These are phyloP conservation scores for Cistogaster globosa DNA, from an alignment of 2,888 invertebrate species.

Conservation along the genomic window DNA sequence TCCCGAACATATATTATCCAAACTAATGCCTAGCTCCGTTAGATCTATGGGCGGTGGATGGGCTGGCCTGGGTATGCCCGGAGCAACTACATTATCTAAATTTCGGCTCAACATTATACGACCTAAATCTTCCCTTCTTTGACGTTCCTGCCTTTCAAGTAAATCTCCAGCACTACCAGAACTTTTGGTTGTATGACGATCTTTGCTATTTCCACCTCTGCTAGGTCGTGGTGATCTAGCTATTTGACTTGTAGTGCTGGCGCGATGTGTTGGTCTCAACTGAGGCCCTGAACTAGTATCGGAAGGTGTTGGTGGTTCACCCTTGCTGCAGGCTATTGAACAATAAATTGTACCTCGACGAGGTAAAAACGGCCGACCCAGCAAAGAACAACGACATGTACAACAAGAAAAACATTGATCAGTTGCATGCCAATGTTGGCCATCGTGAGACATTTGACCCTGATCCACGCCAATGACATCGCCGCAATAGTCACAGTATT, in stretches of 20 bases:
- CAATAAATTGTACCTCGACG: conserved; percentile 96
- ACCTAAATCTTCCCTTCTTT: conserved; percentile 79
- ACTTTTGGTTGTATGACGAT: conserved; percentile 71
- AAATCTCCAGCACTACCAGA: conserved; percentile 79
- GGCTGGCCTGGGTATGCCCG: conserved; percentile 84
- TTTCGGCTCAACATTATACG: conserved; percentile 77
- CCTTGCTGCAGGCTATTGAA: conserved; percentile 96
- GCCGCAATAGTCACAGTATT: conserved; percentile 98
- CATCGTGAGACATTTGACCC: conserved; percentile 98
- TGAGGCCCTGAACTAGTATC: conserved; percentile 90
- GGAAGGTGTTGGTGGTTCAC: conserved; percentile 93
- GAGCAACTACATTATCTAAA: conserved; percentile 78
- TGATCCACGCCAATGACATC: conserved; percentile 98
- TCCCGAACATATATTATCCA: conserved; percentile 84
- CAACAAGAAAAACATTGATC: conserved; percentile 97
- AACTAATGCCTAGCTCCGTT: conserved; percentile 84
- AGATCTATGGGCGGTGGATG: conserved; percentile 86
- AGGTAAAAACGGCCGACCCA: conserved; percentile 96
- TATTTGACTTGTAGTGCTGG: conserved; percentile 82
- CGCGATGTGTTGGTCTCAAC: conserved; percentile 84
- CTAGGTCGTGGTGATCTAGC: conserved; percentile 83
- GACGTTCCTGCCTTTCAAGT: conserved; percentile 78
- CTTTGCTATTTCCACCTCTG: conserved; percentile 83
- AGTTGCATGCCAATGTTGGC: conserved; percentile 98
- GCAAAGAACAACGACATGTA: conserved; percentile 88